Evolutionary conservation across 2,113 vertebrate species (phyloP).

Genomic region (Oreochromis niloticus): DNA sequence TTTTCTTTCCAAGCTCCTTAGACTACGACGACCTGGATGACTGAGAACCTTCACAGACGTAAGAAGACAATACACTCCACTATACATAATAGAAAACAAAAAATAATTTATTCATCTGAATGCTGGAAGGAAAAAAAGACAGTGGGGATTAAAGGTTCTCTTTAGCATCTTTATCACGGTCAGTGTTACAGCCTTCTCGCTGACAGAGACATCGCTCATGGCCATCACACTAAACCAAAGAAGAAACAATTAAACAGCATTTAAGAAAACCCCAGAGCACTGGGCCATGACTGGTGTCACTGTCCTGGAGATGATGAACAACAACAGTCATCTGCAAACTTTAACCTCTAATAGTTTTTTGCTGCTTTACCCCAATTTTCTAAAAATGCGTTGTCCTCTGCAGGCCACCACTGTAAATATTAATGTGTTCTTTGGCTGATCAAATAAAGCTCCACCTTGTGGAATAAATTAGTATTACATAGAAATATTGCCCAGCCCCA

Average conservation of each 20-base stretch:
- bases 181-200: not conserved
- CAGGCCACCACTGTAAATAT: not conserved
- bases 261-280: not conserved
- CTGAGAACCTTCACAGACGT: not conserved
- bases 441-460: not conserved
- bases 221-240: not conserved
- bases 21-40: not conserved
- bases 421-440: not conserved
- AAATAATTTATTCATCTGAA: not conserved
- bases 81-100: not conserved
- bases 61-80: not conserved
- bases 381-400: not conserved
- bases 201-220: not conserved
- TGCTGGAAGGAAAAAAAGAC: not conserved
- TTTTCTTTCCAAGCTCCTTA: not conserved
- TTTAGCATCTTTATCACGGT: not conserved
- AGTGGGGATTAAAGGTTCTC: not conserved
- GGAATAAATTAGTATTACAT: not conserved
- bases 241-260: not conserved
- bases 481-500: no score
- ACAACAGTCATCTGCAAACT: rapidly evolving
- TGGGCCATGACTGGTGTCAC: not conserved
- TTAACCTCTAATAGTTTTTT: not conserved
- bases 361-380: not conserved
- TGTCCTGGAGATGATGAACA: not conserved